phyloP scores from a whole-genome alignment of 2,888 invertebrate genomes.

The Monochamus alternatus region DNA sequence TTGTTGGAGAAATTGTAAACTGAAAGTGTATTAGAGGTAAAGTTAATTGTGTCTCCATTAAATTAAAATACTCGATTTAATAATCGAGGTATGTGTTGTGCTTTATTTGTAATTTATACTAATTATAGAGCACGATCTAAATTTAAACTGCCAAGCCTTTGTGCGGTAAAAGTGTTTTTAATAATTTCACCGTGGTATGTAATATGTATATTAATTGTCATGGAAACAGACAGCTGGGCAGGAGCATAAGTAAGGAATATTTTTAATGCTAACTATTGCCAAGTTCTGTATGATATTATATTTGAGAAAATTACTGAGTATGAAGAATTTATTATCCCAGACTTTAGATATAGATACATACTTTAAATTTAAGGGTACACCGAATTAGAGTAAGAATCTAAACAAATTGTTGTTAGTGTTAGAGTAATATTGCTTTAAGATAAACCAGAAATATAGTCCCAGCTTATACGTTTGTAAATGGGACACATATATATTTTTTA shows the following conservation, averaged over 20 bases:
- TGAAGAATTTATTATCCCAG: slow-evolving; percentile 1
- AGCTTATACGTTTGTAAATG: no score
- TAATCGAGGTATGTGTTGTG: slow-evolving; percentile 5
- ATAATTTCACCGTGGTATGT: neutral
- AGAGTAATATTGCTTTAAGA: no score
- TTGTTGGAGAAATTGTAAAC: slow-evolving; percentile 16
- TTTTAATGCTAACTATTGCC: slow-evolving; percentile 4
- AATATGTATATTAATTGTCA: neutral
- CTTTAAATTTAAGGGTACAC: neutral
- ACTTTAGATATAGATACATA: neutral
- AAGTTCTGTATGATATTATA: neutral
- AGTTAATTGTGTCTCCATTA: slow-evolving; percentile 19
- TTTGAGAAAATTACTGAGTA: neutral
- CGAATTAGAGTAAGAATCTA: no score
- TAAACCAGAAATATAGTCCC: no score
- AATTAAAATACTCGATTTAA: slow-evolving; percentile 20
- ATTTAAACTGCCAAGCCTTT: neutral
- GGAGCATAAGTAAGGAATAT: neutral
- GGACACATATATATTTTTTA: no score
- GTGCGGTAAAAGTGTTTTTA: slow-evolving; percentile 1
- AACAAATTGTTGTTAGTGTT: no score
- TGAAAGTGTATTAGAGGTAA: slow-evolving; percentile 21
- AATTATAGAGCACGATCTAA: neutral
- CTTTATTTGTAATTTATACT: neutral
- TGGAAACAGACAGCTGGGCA: slow-evolving; percentile 1